Evolutionary conservation across 1,140 invertebrate genomes (phyloP), one percentile per base, ranked within the genome.

Genomic region (Tachypleus tridentatus): DNA sequence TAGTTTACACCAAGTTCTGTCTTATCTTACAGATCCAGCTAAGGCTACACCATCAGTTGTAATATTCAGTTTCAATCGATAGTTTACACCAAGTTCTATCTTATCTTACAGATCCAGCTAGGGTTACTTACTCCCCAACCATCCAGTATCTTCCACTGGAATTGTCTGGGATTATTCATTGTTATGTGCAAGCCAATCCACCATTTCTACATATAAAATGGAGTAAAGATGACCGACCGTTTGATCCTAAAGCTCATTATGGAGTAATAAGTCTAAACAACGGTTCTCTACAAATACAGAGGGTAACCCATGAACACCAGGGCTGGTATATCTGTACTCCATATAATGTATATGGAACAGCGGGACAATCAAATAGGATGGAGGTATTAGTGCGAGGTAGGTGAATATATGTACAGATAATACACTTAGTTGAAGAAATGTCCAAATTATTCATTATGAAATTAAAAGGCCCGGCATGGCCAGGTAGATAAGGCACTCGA

Each of bases 111-210:
- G 92, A 93, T 83, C 90, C 91, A 66, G 93, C 92, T 57, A 91
- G 93, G 81, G 91, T 95, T 68, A 93, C 90, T 60, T 95, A 91
- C 75, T 97, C 93, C 56, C 93, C 93, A 53, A 93, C 90, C 62
- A 84, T 94, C 65, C 91, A 97, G 75, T 96, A 94, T 74, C 83
- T 97, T 72, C 93, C 95, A 49, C 90, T 93, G 74, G 87, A 93
- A 51, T 81, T 96, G 74, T 89, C 88, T 51, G 93, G 93, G 53
- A 88, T 96, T 60, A 89, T 98, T 47, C 91, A 94, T 74, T 98
- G 95, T 78, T 92, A 93, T 77, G 93, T 97, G 72, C 95, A 96
- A 78, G 89, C 93, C 47, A 97, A 96, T 79, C 95, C 95, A 6
- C 87, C 91, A 11, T 83, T 97, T 65, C 89, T 94, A 73, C 93